Evolutionary conservation across 2,797 vertebrate species (phyloP).

Genomic region (Pachyuromys duprasi): DNA sequence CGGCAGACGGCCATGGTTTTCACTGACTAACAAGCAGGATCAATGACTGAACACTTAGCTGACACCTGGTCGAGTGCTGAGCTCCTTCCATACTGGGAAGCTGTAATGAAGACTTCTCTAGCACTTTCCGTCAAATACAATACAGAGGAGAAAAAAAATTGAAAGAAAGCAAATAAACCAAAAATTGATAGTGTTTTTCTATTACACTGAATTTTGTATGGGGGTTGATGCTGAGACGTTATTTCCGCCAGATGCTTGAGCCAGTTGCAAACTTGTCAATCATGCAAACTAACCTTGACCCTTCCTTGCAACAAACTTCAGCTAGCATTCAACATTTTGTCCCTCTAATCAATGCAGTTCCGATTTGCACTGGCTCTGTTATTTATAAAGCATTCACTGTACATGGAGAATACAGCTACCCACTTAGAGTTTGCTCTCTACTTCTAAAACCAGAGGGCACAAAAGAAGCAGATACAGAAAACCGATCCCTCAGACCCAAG

Average conservation of each 20-base stretch:
- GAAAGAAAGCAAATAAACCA: neutral
- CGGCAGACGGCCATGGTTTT: neutral
- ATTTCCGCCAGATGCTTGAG: neutral
- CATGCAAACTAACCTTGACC: neutral
- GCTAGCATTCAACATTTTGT: neutral
- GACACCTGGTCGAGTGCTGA: neutral
- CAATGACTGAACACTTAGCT: neutral
- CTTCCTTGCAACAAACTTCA: neutral
- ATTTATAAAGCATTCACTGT: neutral
- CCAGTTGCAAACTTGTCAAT: neutral
- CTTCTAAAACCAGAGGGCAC: neutral
- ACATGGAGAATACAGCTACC: neutral
- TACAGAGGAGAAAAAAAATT: neutral
- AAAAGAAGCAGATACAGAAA: neutral
- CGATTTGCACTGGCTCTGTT: constrained; percentile 4
- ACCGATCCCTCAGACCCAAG: neutral
- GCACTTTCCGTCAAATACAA: constrained; percentile 9
- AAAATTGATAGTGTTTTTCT: neutral
- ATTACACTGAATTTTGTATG: neutral
- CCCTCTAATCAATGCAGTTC: constrained; percentile 40
- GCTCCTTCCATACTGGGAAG: neutral
- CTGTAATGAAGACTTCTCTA: neutral
- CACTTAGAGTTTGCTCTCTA: neutral
- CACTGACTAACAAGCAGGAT: neutral
- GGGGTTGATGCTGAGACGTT: neutral